Base-by-base conservation (phyloP, 2,888 invertebrate species). In the Pollenia labialis region DNA sequence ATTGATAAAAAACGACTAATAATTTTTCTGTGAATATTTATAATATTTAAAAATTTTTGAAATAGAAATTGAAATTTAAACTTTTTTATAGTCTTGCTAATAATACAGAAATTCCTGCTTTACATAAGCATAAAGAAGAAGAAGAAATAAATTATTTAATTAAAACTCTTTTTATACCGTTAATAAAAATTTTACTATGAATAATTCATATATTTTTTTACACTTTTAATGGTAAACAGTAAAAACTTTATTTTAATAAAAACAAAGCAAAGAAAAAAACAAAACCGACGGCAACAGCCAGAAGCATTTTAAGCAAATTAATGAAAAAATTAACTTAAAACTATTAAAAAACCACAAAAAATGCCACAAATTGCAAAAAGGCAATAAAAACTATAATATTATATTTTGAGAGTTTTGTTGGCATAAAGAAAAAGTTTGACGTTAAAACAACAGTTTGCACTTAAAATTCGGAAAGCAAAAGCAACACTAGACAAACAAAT, bases 381-480 rank as follows among this genome's bases (percentile, higher is more conserved):
- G 50, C 68, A 46, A 66, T 81, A 76, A 52, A 64, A 76, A 32
- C 11, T 44, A 60, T n/a, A 71, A 69, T 76, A 62, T 62, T 7
- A 32, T 32, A 54, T 56, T 81, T 81, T 84, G 75, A 68, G 46
- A 46, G 14, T 8, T 54, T 54, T 52, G n/a, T 46, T 18, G 14
- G 44, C 14, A 58, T 80, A 42, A 75, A 68, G 40, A 7, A 56
- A 85, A 87, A 85, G 52, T 85, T 85, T 85, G 81, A 72, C 75
- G 89, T 88, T 89, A 66, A 89, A 91, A 91, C 91, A 92, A 89
- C 90, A 90, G 89, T 91, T 91, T 91, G 89, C 90, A 91, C 92
- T 91, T 92, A 90, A 90, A 90, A 40, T 14, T 10, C 42, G 32
- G 4, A 32, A 23, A 32, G 0, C 32, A 32, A 4, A 32, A 4